Evolutionary conservation across 2,113 vertebrate species (phyloP), one percentile per base, ranked within the genome.

Genomic region (Collichthys lucidus): DNA sequence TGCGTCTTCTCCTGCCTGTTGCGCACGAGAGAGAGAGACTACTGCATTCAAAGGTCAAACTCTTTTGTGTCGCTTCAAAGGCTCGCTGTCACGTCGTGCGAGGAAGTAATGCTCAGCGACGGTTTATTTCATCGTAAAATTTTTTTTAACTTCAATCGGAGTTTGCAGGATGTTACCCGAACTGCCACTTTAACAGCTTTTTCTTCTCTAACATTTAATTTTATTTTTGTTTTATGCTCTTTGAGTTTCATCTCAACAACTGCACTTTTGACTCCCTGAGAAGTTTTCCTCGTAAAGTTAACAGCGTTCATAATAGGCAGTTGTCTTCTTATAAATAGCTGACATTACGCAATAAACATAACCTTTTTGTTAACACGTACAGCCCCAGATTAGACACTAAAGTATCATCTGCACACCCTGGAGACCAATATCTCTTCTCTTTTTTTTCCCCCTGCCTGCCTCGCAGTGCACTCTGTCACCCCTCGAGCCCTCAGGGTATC

Each of bases 41-140:
- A 24, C 77, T 80, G 83, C 89, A 86, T 84, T 78, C 85, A 91
- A 88, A 92, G 90, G 92, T 93, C 90, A 88, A 78, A 77, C 80
- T 86, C 87, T 79, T 90, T 90, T 90, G 88, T 89, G 83, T 74
- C 66, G 55, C 87, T 87, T 91, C 79, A 91, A 91, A 89, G 84
- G 44, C 78, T 64, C 47, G 17, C 72, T 85, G 74, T 86, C 84
- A 82, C 42, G 7, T 82, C 42, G 74, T 59, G 61, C 67, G 31
- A 79, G 77, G 83, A 82, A 88, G 77, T 70, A 62, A 77, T 64
- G 72, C 47, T 76, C 17, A 74, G 42, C 59, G 77, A 81, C 65
- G 73, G 74, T 70, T 89, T 67, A 61, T 74, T 81, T 84, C 55
- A 60, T 70, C 61, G 52, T 56, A 20, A 57, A n/a, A n/a, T n/a